Evolutionary conservation across 2,113 vertebrate genomes (phyloP), one percentile per base, ranked within the genome.

Genomic region (Strigops habroptila): DNA sequence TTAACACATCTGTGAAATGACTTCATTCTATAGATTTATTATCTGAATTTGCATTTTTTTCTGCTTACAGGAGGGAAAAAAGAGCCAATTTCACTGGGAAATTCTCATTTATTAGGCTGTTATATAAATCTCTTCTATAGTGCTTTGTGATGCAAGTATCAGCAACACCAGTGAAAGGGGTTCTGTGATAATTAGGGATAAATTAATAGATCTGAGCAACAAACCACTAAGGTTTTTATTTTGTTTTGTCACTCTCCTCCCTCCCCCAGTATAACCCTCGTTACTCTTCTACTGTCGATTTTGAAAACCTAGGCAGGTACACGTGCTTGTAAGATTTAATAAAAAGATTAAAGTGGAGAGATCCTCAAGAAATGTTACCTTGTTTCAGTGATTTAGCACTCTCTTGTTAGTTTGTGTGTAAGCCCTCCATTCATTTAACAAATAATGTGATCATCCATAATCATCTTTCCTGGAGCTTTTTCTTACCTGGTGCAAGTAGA

Each of bases 21-120:
- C 84, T 96, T 96, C 82, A 95, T 96, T 96, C 77, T 88, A 94
- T 87, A 93, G 89, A 96, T 97, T 93, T 96, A 90, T 92, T 89
- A 95, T 81, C 93, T 83, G 39, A 80, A 95, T 93, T 95, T 94
- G 74, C 94, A 85, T 93, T 93, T 95, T 94, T 95, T 93, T 95
- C 68, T 95, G 85, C 91, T 93, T 96, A 88, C 33, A 8, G 60
- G 31, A 75, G 69, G 43, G 28, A 48, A 78, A 87, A 92, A 64
- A 51, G 37, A 81, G 60, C 69, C 79, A 90, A 35, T 82, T 88
- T 88, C 51, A 49, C 77, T 86, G 69, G 8, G 19, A 93, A 95
- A 89, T 94, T 93, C 70, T 77, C 65, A 64, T 89, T 90, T 91
- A 88, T 96, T 86, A 88, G 23, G 35, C 64, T 88, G 48, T 63